Evolutionary conservation across 2,113 vertebrate species (phyloP).

Genomic region (Theropithecus gelada): DNA sequence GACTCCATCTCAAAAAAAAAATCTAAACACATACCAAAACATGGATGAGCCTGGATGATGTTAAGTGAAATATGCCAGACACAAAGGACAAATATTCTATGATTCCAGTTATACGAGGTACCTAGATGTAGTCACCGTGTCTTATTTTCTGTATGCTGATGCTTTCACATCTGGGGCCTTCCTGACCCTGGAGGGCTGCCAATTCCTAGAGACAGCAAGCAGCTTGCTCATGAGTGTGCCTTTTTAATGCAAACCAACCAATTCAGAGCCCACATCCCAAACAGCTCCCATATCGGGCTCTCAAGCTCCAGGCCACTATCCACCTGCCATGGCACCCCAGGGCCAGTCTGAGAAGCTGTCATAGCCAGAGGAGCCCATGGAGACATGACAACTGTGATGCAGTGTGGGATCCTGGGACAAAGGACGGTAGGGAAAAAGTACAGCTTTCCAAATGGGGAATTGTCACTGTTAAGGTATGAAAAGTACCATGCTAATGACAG

Average conservation of each 20-base stretch:
- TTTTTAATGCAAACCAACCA: neutral
- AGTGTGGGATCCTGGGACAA: neutral
- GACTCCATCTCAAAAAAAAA: too few relatives aligned
- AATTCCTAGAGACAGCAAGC: neutral
- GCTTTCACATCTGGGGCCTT: neutral
- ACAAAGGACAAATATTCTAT: neutral
- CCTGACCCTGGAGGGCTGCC: neutral
- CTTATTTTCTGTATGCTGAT: neutral
- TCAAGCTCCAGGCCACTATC: neutral
- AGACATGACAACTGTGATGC: neutral
- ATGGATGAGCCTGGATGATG: neutral
- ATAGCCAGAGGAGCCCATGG: neutral
- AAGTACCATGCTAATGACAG: neutral
- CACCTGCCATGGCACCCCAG: neutral
- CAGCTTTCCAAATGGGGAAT: neutral
- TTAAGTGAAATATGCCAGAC: neutral
- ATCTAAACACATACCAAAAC: neutral
- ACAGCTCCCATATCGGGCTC: neutral
- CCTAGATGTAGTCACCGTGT: neutral
- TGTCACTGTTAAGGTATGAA: neutral
- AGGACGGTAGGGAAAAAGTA: neutral
- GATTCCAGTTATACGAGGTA: too few relatives aligned
- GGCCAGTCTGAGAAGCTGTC: neutral
- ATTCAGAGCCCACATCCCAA: too few relatives aligned
- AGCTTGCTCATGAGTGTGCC: neutral